Conservation (phyloP, 2,113 vertebrate species). For the Speoplatyrhinus poulsoni region DNA sequence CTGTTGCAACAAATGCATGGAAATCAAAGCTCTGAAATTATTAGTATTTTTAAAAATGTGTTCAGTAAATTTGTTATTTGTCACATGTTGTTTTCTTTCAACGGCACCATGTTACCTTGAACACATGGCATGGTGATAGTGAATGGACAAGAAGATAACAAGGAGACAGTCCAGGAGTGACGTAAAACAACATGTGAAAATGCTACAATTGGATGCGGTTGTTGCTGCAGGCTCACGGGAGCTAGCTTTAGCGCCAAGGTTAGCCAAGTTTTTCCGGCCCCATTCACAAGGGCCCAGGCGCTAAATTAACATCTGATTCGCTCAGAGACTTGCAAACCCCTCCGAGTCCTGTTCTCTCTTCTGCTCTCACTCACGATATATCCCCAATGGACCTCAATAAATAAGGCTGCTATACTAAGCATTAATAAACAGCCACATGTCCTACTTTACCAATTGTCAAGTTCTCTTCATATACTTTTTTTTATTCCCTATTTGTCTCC, state of each 20-base stretch:
- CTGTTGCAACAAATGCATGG: too few relatives aligned
- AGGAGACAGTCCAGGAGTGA: too few relatives aligned
- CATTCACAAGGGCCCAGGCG: conserved; percentile 49
- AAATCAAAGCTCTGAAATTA: too few relatives aligned
- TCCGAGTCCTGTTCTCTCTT: conserved; percentile 40
- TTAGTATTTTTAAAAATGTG: too few relatives aligned
- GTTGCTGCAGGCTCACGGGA: background rate
- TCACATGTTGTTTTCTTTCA: too few relatives aligned
- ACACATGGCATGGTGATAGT: too few relatives aligned
- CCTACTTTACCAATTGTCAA: background rate
- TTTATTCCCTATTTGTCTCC: conserved; percentile 27
- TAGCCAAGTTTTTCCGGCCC: conserved; percentile 55
- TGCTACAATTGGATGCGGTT: too few relatives aligned
- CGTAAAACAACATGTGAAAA: too few relatives aligned
- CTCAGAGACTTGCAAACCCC: conserved; percentile 29
- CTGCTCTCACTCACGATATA: conserved; percentile 1
- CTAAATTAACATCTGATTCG: conserved; percentile 70
- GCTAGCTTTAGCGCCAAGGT: background rate
- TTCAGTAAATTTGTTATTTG: too few relatives aligned
- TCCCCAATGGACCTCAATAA: conserved; percentile 50
- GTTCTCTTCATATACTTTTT: conserved; percentile 1
- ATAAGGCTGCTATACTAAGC: conserved; percentile 34
- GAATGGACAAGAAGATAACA: too few relatives aligned
- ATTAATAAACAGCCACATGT: background rate
- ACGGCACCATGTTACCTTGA: too few relatives aligned